Evolutionary conservation across 2,888 invertebrate genomes (phyloP).

Genomic region (Nowickia ferox): DNA sequence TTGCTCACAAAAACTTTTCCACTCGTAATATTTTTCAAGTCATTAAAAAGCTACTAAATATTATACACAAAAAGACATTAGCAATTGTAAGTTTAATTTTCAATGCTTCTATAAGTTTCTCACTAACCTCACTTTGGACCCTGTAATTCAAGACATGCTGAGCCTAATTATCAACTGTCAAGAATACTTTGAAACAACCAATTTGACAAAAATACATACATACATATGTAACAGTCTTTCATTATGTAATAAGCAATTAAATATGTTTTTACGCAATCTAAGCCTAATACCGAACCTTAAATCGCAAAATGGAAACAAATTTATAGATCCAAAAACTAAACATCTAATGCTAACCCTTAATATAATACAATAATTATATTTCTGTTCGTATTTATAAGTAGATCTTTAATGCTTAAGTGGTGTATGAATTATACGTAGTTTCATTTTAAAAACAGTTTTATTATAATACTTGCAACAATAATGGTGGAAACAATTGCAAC

Average conservation of each 20-base stretch:
- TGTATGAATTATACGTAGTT: constrained; percentile 34
- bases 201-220: not conserved
- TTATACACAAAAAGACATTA: too few species aligned
- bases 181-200: constrained; percentile 12
- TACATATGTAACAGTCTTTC: not conserved
- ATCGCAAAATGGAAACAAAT: not conserved
- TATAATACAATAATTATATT: too few species aligned
- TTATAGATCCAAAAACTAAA: not conserved
- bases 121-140: too few species aligned
- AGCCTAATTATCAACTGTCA: constrained; percentile 30
- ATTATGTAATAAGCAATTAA: constrained; percentile 26
- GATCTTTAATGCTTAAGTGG: not conserved
- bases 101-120: too few species aligned
- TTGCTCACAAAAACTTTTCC: too few species aligned
- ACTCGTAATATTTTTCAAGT: too few species aligned
- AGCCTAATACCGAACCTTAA: constrained; percentile 35
- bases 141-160: not conserved
- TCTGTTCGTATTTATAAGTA: not conserved
- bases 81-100: too few species aligned
- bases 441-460: constrained; percentile 15
- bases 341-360: constrained; percentile 25
- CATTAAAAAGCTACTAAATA: too few species aligned
- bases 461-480: constrained; percentile 24
- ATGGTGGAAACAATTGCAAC: constrained; percentile 67
- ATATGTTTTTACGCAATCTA: constrained; percentile 3